Conservation (phyloP, 2,888 invertebrate species). For the Nephrotoma guestfalica region DNA sequence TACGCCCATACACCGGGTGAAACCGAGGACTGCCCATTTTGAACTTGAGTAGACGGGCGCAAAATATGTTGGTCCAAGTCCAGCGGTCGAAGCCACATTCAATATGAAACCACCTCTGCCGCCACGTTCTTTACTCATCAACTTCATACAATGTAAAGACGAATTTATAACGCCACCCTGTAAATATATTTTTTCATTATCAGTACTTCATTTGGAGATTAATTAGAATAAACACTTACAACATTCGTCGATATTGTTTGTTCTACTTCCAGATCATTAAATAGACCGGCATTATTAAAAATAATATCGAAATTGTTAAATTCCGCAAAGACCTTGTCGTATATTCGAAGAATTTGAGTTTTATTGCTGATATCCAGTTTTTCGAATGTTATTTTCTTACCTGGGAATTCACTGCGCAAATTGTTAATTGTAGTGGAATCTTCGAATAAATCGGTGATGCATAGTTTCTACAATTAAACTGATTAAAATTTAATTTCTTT, state of each 20-base stretch:
- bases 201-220: background rate
- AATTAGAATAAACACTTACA: constrained; percentile 31
- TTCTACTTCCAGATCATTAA: constrained; percentile 26
- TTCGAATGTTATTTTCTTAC: no score
- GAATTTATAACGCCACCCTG: constrained; percentile 34
- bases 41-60: constrained; percentile 32
- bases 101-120: constrained; percentile 33
- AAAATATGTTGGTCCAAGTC: constrained; percentile 25
- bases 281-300: constrained; percentile 29
- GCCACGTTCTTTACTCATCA: constrained; percentile 27
- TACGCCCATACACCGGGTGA: constrained; percentile 31
- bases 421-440: no score
- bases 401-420: no score
- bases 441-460: no score
- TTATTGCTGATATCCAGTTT: no score
- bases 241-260: constrained; percentile 25
- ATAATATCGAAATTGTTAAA: constrained; percentile 28
- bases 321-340: constrained; percentile 15
- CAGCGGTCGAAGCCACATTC: constrained; percentile 33
- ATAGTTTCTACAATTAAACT: no score
- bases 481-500: constrained; percentile 21
- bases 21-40: constrained; percentile 33
- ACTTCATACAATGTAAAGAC: constrained; percentile 29
- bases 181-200: no score
- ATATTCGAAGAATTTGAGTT: no score